Base-by-base conservation (phyloP, 2,797 vertebrate species). In the Pempheris klunzingeri region DNA sequence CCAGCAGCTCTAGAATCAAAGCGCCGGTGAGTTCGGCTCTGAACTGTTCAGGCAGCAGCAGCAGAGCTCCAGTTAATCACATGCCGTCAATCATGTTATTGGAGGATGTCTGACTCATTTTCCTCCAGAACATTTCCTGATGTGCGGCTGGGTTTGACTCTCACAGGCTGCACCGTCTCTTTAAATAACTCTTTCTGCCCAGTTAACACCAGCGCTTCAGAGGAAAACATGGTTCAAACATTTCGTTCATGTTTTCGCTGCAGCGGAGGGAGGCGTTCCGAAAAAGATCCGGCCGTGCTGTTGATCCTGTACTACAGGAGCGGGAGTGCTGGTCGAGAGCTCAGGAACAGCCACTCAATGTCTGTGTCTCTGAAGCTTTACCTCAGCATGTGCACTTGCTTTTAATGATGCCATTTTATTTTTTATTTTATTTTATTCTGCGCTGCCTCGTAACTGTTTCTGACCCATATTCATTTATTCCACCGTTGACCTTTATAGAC, bases 21-120 rank as follows among this genome's bases (percentile, higher is more conserved):
- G 3, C 17, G 7, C 7, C 17, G 20, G 43, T 4, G 44, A 46
- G 44, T 44, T 18, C 18, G 9, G 18, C 43, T 44, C 18, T 44
- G 2, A 20, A 20, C 12, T 7, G 18, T 22, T 6, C 55, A 58
- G 55, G 17, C 53, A 6, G 53, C 9, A 4, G 30, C 14, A 12
- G 6, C 30, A 28, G 28, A 47, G 55, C 36, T 20, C 3, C 15
- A 47, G 30, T 38, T 47, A 55, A 55, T 55, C 50, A 38, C 39
- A 73, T 30, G 39, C 71, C 38, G 71, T 55, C 71, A 54, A 15
- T 54, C 70, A 63, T 1, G 15, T 26, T 1, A 4, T 2, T 10
- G 28, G 39, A 63, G 49, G 47, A 44, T 1, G 49, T 54, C 59
- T 54, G 71, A 57, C 41, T 73, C 71, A 46, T 38, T 8, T 15